These are phyloP conservation scores for Alethe diademata DNA, from an alignment of 2,113 vertebrate genomes.

Conservation along the genomic window DNA sequence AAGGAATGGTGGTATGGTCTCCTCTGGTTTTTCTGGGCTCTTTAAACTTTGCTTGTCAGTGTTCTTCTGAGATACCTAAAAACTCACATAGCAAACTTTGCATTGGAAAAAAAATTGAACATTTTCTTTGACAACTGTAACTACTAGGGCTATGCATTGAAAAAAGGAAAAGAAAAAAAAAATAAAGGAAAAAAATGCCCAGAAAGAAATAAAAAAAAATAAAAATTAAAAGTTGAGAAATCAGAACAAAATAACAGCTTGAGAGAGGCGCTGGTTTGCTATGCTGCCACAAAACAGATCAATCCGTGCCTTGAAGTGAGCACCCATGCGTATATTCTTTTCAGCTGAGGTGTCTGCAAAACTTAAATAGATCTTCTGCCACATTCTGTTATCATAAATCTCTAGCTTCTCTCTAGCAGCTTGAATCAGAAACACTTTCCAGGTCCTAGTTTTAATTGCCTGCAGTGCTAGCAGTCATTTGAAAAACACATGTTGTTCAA, in stretches of 20 bases:
- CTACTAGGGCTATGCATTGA: not conserved
- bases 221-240: not conserved
- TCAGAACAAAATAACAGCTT: conserved; percentile 26
- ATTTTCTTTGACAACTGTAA: not conserved
- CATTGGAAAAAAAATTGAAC: not conserved
- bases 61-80: not conserved
- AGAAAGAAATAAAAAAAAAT: not conserved
- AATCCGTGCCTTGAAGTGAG: conserved; percentile 54
- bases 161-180: not conserved
- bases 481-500: not conserved
- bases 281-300: conserved; percentile 16
- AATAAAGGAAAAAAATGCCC: not conserved
- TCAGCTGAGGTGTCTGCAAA: conserved; percentile 19
- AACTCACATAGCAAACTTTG: not conserved
- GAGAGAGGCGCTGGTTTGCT: conserved; percentile 14
- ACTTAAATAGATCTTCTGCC: conserved; percentile 7
- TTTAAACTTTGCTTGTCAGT: not conserved
- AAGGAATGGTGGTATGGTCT: not conserved
- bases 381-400: not conserved
- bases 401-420: not conserved
- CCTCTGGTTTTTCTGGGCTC: not conserved
- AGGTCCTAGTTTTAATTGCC: not conserved
- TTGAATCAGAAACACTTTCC: conserved; percentile 2
- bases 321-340: conserved; percentile 8
- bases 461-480: not conserved